Evolutionary conservation across 2,888 invertebrate genomes (phyloP), one percentile per base, ranked within the genome.

Genomic region (Timema cristinae): DNA sequence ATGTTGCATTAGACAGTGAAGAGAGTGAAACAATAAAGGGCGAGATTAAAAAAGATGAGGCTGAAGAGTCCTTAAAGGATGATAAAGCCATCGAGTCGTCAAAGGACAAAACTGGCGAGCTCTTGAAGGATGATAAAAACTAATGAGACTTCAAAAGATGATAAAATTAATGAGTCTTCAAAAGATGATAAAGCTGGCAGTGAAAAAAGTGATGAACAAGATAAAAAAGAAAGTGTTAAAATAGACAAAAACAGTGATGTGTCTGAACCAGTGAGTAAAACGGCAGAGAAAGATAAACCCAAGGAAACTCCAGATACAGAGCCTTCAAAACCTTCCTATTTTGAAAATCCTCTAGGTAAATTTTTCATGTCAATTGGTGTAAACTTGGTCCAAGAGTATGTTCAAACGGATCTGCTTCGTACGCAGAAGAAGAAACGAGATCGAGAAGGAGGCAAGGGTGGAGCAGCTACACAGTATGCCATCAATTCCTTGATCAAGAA

Each of bases 301-400:
- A 76, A 73, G 16, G 73, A 52, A 4, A 6, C 66, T 6, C 49
- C 66, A 13, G 63, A 72, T 32, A 48, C 71, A 69, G 73, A 73
- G 48, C 68, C 48, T 71, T 63, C 54, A 51, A 71, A 76, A 56
- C 72, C 72, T 16, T 69, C 66, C 66, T 95, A 93, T 80, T 95
- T 95, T 81, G 93, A 93, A 76, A 90, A 92, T 81, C 91, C 95
- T 0, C 84, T 95, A 70, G 95, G 97, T 8, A 93, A 93, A 81
- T 94, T 97, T 81, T 92, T 97, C 79, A 91, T 93, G 83, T 93
- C 94, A 79, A 93, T 97, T 77, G 97, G 97, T 50, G 87, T 93
- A 72, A 94, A 93, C 81, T 86, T 95, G 75, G 96, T 95, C 4
- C 94, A 95, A 81, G 96, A 97, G 81, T 92, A 90, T 81, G 97